Conservation (phyloP, 2,888 invertebrate genomes). For the Phaedon cochleariae region DNA sequence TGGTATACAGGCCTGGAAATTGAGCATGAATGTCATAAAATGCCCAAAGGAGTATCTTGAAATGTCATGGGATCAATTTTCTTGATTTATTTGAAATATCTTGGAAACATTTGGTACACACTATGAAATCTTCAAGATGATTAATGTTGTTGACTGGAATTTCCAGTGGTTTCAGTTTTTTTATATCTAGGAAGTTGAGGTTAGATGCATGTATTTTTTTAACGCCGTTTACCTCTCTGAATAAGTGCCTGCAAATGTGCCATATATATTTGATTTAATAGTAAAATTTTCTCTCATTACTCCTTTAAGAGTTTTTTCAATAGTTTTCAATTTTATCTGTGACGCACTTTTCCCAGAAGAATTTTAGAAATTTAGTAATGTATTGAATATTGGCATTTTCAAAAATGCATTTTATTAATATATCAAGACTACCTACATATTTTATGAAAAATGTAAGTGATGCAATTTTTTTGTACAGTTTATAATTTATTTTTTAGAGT, state of each 20-base stretch:
- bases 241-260: background rate
- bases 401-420: slow-evolving; percentile 11
- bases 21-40: too few relatives aligned
- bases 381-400: slow-evolving; percentile 8
- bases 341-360: slow-evolving; percentile 7
- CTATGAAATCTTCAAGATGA: too few relatives aligned
- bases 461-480: slow-evolving; percentile 35
- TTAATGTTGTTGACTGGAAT: too few relatives aligned
- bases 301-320: slow-evolving; percentile 7
- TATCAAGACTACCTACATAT: slow-evolving; percentile 12
- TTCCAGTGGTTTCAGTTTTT: too few relatives aligned
- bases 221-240: background rate
- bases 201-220: too few relatives aligned
- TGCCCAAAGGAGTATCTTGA: too few relatives aligned
- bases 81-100: too few relatives aligned
- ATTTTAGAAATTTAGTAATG: background rate
- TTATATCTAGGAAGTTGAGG: background rate
- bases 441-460: slow-evolving; percentile 9
- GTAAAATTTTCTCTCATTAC: background rate
- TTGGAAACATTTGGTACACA: too few relatives aligned
- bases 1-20: too few relatives aligned
- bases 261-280: background rate
- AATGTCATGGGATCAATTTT: too few relatives aligned
- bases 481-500: slow-evolving; percentile 30
- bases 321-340: background rate